Evolutionary conservation across 2,113 vertebrate genomes (phyloP).

Genomic region (Brachirus orientalis): DNA sequence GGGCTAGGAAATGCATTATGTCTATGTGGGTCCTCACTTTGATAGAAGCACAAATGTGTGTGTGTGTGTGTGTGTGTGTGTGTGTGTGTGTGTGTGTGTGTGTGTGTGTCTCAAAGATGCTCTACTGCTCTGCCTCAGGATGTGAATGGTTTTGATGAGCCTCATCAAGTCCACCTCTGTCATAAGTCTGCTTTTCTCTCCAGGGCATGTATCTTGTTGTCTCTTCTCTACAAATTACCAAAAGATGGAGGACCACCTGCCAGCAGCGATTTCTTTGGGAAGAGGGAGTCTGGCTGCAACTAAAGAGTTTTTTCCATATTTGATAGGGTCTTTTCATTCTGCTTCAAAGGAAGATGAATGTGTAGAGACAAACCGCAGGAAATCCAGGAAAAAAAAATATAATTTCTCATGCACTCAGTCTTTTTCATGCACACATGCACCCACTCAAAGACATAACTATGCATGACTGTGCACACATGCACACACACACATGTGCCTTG

Average conservation of each 20-base stretch:
- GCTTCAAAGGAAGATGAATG: constrained; percentile 42
- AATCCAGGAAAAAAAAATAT: too few relatives aligned
- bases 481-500: constrained; percentile 32
- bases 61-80: constrained; percentile 21
- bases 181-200: constrained; percentile 43
- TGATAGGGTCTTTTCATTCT: constrained; percentile 59
- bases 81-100: constrained; percentile 33
- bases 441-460: constrained; percentile 35
- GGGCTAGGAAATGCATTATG: too few relatives aligned
- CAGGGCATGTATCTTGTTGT: constrained; percentile 47
- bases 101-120: constrained; percentile 34
- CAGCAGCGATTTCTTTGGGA: constrained; percentile 57
- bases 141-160: constrained; percentile 63
- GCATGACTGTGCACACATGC: constrained; percentile 2
- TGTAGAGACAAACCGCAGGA: constrained; percentile 37
- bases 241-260: constrained; percentile 66
- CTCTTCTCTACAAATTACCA: constrained; percentile 58
- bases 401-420: constrained; percentile 4
- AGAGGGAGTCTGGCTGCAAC: constrained; percentile 51
- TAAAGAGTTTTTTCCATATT: constrained; percentile 57
- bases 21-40: too few relatives aligned
- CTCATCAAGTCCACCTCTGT: constrained; percentile 55
- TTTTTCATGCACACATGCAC: constrained; percentile 39
- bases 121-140: constrained; percentile 46
- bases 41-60: too few relatives aligned